Conservation (phyloP, 2,888 invertebrate species). For the Cephus pulcher region DNA sequence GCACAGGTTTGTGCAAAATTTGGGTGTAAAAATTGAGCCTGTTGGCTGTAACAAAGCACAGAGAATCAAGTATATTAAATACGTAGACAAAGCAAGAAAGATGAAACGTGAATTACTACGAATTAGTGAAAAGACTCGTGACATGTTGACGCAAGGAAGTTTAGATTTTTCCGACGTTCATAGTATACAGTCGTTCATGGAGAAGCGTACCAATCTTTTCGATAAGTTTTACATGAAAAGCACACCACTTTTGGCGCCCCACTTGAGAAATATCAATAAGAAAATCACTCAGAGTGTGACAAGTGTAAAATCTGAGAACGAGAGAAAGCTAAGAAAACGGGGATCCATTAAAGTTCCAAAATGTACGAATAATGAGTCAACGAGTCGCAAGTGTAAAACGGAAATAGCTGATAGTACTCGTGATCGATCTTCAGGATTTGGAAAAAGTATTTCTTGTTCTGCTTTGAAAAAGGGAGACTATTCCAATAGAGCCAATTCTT, state of each 20-base stretch:
- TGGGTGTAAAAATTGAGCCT: constrained; percentile 23
- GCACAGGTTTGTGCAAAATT: constrained; percentile 30
- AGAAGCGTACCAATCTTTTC: constrained; percentile 23
- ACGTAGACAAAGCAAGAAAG: constrained; percentile 15
- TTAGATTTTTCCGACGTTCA: constrained; percentile 22
- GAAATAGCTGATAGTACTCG: not conserved
- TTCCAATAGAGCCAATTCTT: not conserved
- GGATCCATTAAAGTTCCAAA: not conserved
- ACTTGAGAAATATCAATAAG: constrained; percentile 33
- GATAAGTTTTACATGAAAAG: constrained; percentile 22
- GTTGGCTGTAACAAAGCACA: constrained; percentile 10
- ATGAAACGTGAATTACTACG: constrained; percentile 6
- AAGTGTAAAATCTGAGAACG: not conserved
- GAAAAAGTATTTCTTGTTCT: not conserved
- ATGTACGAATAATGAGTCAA: not conserved
- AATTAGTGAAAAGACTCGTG: constrained; percentile 20
- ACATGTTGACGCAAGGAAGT: constrained; percentile 14
- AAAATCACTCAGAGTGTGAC: constrained; percentile 28
- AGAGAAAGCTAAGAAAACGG: not conserved
- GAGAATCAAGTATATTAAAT: constrained; percentile 22
- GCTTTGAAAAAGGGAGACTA: not conserved
- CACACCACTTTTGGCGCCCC: constrained; percentile 17
- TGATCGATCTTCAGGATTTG: not conserved
- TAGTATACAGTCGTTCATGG: constrained; percentile 24
- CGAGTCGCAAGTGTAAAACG: not conserved